Conservation (phyloP, 2,113 vertebrate genomes). For the Lucifuga dentata region DNA sequence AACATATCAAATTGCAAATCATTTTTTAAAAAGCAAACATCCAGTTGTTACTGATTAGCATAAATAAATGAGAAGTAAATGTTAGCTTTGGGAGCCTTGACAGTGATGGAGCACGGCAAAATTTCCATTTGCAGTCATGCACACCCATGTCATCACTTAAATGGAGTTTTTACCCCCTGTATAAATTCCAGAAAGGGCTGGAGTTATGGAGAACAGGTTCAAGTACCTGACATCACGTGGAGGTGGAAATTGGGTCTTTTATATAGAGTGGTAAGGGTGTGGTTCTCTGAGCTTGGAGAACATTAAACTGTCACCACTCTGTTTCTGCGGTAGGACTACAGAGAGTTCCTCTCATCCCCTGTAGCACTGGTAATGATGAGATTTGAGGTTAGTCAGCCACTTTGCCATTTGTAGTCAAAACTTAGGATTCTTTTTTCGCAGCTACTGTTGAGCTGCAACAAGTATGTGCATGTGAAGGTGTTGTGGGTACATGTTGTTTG, state of each 20-base stretch:
- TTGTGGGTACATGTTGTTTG: slow-evolving; percentile 22
- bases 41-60: slow-evolving; percentile 74
- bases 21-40: slow-evolving; percentile 1
- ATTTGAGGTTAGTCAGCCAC: slow-evolving; percentile 59
- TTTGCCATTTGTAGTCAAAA: slow-evolving; percentile 53
- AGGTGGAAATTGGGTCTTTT: slow-evolving; percentile 61
- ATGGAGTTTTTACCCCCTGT: slow-evolving; percentile 52
- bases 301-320: slow-evolving; percentile 81
- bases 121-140: slow-evolving; percentile 71
- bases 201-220: slow-evolving; percentile 55
- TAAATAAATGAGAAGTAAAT: slow-evolving; percentile 76
- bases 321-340: slow-evolving; percentile 64
- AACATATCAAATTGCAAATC: slow-evolving; percentile 51
- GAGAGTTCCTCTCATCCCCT: slow-evolving; percentile 47
- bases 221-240: slow-evolving; percentile 71
- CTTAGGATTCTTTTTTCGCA: slow-evolving; percentile 54
- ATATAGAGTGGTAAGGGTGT: slow-evolving; percentile 73
- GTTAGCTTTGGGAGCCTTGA: slow-evolving; percentile 54
- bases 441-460: slow-evolving; percentile 52
- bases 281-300: slow-evolving; percentile 65
- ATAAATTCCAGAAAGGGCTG: slow-evolving; percentile 45
- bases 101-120: slow-evolving; percentile 45
- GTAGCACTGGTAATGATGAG: slow-evolving; percentile 60
- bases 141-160: slow-evolving; percentile 61
- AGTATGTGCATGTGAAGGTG: slow-evolving; percentile 17